These are phyloP conservation scores for Beroe forskalii DNA, from an alignment of 37 sponge, comb jelly and placozoan genomes.

Conservation along the genomic window DNA sequence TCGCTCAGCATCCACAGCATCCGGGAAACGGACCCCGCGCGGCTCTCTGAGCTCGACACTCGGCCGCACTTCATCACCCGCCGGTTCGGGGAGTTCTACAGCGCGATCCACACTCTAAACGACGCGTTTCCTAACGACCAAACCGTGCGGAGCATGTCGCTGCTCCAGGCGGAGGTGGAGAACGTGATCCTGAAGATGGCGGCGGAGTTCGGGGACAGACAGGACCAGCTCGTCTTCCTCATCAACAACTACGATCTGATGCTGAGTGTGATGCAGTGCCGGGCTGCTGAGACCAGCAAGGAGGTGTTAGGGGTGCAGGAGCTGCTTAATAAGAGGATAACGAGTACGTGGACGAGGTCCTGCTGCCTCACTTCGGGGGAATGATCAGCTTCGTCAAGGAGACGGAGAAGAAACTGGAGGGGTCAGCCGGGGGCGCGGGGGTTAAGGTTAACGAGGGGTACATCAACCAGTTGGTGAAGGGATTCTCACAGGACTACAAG, in stretches of 20 bases:
- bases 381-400: slow-evolving; percentile 93
- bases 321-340: slow-evolving; percentile 82
- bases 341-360: slow-evolving; percentile 95
- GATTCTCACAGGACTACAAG: slow-evolving; percentile 89
- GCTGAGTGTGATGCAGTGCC: slow-evolving; percentile 82
- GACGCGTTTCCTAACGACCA: slow-evolving; percentile 84
- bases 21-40: slow-evolving; percentile 78
- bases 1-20: slow-evolving; percentile 87
- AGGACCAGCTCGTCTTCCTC: slow-evolving; percentile 96
- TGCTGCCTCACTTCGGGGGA: slow-evolving; percentile 92
- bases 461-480: slow-evolving; percentile 82
- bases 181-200: slow-evolving; percentile 92
- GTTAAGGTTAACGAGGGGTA: slow-evolving; percentile 75
- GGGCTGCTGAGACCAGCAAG: slow-evolving; percentile 79
- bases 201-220: slow-evolving; percentile 88
- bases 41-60: slow-evolving; percentile 85
- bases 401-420: slow-evolving; percentile 79
- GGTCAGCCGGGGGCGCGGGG: slow-evolving; percentile 64
- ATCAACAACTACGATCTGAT: slow-evolving; percentile 99
- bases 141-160: slow-evolving; percentile 74
- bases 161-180: slow-evolving; percentile 90
- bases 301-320: slow-evolving; percentile 86
- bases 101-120: slow-evolving; percentile 89
- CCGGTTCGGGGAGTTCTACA: slow-evolving; percentile 96
- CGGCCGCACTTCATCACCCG: slow-evolving; percentile 96